A percentile compares a stretch with the other conserved stretches of the same genome.
These are phyloP conservation scores for Diaperis boleti DNA, from an alignment of 2,888 invertebrate species.

Conservation along the genomic window DNA sequence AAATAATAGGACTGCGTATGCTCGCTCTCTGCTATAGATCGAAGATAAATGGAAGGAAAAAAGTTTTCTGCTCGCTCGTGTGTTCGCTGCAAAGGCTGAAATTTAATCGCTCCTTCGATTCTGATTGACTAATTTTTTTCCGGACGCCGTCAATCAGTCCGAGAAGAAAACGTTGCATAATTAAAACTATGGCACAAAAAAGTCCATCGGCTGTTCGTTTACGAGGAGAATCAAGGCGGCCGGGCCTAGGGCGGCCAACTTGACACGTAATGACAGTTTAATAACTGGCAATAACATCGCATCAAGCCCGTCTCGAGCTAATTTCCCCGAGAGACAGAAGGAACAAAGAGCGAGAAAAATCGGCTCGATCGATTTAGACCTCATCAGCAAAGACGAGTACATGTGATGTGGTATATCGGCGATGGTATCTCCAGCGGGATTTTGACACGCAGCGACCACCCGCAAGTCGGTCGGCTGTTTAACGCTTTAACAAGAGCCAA, in stretches of 20 bases:
- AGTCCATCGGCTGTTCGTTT: too few relatives aligned
- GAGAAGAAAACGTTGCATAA: constrained; percentile 3
- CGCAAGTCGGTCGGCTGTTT: constrained; percentile 49
- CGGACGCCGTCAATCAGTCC: constrained; percentile 14
- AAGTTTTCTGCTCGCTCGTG: too few relatives aligned
- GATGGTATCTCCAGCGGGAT: constrained; percentile 19
- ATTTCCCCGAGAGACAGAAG: constrained; percentile 27
- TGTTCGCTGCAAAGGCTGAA: too few relatives aligned
- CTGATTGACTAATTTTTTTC: too few relatives aligned
- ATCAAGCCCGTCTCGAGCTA: constrained; percentile 30
- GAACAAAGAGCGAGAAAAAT: neutral
- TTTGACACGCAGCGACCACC: constrained; percentile 51
- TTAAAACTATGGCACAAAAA: constrained; percentile 34
- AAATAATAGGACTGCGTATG: constrained; percentile 41
- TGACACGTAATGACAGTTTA: constrained; percentile 44
- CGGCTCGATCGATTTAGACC: too few relatives aligned
- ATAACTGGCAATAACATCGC: constrained; percentile 39
- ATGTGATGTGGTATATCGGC: constrained; percentile 15
- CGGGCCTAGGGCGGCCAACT: constrained; percentile 38
- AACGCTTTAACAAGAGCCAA: constrained; percentile 46
- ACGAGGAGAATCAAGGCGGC: constrained; percentile 28
- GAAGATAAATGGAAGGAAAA: constrained; percentile 43
- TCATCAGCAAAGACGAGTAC: too few relatives aligned
- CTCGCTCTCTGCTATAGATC: constrained; percentile 40
- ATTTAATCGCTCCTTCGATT: too few relatives aligned